Evolutionary conservation across 2,797 vertebrate genomes (phyloP).

Genomic region (Myioborus miniatus): DNA sequence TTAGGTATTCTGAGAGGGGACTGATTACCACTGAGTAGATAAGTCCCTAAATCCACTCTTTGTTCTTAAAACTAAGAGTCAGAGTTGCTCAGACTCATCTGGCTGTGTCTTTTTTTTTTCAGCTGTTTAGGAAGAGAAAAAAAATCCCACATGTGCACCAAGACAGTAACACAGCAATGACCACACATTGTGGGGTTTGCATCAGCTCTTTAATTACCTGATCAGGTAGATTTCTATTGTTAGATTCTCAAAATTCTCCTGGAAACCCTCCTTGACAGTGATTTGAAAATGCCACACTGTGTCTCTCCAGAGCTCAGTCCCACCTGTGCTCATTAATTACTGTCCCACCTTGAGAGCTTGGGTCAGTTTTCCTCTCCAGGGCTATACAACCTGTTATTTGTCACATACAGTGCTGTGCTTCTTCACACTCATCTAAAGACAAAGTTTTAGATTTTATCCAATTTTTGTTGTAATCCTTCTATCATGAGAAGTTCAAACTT

Average conservation of each 20-base stretch:
- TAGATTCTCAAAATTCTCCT: background rate
- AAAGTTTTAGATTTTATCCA: background rate
- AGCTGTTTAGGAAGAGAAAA: background rate
- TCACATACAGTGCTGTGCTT: background rate
- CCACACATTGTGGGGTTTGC: background rate
- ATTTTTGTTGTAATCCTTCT: background rate
- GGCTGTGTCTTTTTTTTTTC: background rate
- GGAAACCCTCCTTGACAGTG: background rate
- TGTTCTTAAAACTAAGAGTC: background rate
- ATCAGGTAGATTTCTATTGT: background rate
- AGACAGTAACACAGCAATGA: background rate
- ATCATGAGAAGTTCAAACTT: background rate
- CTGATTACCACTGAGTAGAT: background rate
- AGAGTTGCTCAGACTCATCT: background rate
- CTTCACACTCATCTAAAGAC: background rate
- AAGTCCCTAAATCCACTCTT: background rate
- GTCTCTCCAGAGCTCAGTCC: background rate
- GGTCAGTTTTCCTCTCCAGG: background rate
- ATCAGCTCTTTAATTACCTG: background rate
- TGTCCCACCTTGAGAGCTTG: background rate
- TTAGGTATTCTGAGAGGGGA: background rate
- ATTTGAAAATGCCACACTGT: background rate
- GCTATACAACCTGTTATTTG: background rate
- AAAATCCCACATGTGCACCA: background rate
- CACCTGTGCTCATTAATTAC: background rate